Evolutionary conservation across 2,888 invertebrate genomes (phyloP).

Genomic region (Entomobrya proxima): DNA sequence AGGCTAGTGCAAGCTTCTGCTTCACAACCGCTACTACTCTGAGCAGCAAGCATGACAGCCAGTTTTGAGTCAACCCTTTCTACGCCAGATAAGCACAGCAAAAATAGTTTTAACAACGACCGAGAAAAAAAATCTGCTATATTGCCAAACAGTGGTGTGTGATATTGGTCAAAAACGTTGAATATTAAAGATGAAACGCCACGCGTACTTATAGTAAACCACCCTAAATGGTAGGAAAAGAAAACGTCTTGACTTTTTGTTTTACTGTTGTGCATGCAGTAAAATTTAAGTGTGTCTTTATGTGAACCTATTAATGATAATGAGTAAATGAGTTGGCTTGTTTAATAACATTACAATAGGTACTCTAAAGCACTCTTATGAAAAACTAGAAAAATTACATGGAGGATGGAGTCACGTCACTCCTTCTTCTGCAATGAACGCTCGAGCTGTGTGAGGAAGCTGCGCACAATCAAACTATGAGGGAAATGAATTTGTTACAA

Average conservation of each 20-base stretch:
- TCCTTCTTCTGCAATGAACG: neutral
- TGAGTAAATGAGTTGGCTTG: constrained; percentile 38
- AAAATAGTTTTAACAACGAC: neutral
- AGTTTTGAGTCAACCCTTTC: neutral
- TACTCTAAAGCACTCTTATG: neutral
- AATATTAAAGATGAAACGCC: no score
- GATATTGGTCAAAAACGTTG: no score
- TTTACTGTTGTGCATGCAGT: constrained; percentile 4
- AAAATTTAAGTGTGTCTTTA: constrained; percentile 40
- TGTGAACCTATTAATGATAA: constrained; percentile 39
- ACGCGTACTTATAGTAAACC: no score
- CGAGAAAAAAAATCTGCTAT: neutral
- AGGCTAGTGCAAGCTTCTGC: no score
- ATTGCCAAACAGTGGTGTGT: no score
- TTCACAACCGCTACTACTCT: no score
- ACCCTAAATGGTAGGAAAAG: neutral
- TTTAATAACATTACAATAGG: neutral
- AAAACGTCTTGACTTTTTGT: neutral
- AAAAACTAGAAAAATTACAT: neutral
- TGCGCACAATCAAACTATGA: constrained; percentile 32
- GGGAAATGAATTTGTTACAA: constrained; percentile 54
- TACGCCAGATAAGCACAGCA: neutral
- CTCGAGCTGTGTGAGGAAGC: constrained; percentile 53
- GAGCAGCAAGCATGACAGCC: no score
- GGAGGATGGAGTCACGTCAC: neutral